A percentile compares a stretch with the other conserved stretches of the same genome.
Evolutionary conservation across 2,797 vertebrate genomes (phyloP).

Genomic region (Staurois parvus): DNA sequence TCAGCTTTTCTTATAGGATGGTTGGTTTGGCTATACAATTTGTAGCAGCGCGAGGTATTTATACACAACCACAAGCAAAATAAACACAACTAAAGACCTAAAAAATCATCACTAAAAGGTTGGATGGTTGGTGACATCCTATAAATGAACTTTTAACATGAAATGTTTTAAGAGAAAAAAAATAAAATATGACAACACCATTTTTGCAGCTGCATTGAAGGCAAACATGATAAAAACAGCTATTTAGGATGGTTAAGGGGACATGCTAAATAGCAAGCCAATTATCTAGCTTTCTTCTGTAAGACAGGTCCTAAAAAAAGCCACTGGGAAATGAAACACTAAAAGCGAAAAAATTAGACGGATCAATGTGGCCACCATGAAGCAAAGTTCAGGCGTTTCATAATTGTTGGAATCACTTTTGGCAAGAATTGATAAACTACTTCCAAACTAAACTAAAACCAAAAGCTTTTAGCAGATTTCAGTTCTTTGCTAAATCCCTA

Average conservation of each 20-base stretch:
- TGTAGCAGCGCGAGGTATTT: no score
- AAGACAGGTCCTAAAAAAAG: conserved; percentile 48
- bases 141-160: no score
- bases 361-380: conserved; percentile 60
- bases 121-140: no score
- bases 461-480: conserved; percentile 44
- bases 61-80: no score
- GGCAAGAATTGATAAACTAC: conserved; percentile 48
- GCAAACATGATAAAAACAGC: no score
- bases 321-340: conserved; percentile 58
- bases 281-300: conserved; percentile 53
- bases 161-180: no score
- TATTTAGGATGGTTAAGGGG: conserved; percentile 17
- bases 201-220: no score
- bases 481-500: conserved; percentile 23
- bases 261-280: conserved; percentile 50
- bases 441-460: conserved; percentile 48
- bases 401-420: conserved; percentile 55
- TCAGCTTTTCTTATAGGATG: no score
- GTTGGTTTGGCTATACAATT: no score
- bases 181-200: no score
- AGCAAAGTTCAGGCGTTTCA: conserved; percentile 57
- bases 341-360: conserved; percentile 45
- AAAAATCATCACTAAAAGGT: no score
- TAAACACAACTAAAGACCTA: no score